These are phyloP conservation scores for Pipa parva DNA, from an alignment of 2,113 vertebrate genomes.

Conservation along the genomic window DNA sequence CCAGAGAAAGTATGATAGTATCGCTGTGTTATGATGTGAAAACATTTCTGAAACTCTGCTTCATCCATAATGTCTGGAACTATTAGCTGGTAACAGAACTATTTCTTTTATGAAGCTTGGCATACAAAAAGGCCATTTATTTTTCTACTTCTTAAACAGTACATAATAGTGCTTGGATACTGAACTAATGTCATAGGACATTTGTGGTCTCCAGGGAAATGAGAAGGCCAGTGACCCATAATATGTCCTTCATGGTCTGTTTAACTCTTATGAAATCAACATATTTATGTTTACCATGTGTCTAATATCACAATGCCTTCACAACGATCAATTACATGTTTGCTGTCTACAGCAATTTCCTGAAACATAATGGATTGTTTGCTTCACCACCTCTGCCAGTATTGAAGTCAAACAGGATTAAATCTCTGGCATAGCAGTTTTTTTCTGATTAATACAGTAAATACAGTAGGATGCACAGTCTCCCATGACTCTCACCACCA, in stretches of 20 bases:
- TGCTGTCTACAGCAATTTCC: constrained; percentile 21
- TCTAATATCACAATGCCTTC: constrained; percentile 24
- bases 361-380: constrained; percentile 22
- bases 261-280: constrained; percentile 23
- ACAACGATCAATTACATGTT: constrained; percentile 23
- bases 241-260: constrained; percentile 31
- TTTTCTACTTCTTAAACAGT: not conserved
- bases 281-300: constrained; percentile 31
- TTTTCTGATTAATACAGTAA: too few relatives aligned
- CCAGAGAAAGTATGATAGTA: too few relatives aligned
- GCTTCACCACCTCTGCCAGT: not conserved
- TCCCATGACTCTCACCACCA: too few relatives aligned
- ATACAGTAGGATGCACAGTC: too few relatives aligned
- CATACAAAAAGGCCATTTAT: not conserved
- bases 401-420: not conserved
- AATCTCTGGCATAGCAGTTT: too few relatives aligned
- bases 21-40: not conserved
- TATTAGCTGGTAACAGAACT: not conserved
- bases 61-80: not conserved
- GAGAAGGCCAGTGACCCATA: constrained; percentile 31
- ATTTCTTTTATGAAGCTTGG: not conserved
- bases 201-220: constrained; percentile 19
- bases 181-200: constrained; percentile 22
- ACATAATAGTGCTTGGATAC: not conserved
- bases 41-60: too few relatives aligned